Evolutionary conservation across 2,888 invertebrate genomes (phyloP), one percentile per base, ranked within the genome.

Genomic region (Drosophila aldrichi): DNA sequence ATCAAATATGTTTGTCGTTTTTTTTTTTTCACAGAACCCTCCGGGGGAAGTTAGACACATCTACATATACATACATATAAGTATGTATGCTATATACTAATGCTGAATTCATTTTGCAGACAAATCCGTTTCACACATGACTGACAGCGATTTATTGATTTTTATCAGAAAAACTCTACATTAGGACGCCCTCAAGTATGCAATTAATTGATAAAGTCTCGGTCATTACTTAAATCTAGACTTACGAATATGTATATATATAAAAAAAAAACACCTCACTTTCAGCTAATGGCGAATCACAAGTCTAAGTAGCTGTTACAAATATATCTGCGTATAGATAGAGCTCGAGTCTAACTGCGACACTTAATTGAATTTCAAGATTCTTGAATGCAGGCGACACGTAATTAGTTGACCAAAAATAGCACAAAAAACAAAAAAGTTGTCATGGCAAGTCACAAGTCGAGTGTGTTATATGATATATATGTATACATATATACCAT

Each of bases 121-220:
- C 67, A 67, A 68, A 67, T 66, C 52, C 41, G 68, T 58, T 67
- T 43, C 48, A 36, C 46, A 46, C 46, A 69, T 67, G 48, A 69
- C 41, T 41, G 58, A 29, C 29, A 46, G 52, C 29, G 58, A 43
- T 48, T 54, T 46, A 69, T 69, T 67, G 58, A 74, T 73, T 72
- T 49, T 51, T 10, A 25, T 43, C 14, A 14, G 20, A 52, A 20
- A n/a, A 40, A 25, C 1, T 1, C 22, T 75, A 58, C 46, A 70
- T 51, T 32, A 46, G 32, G 64, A 64, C 79, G 79, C 79, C 74
- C 20, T 38, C 38, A 63, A 65, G 76, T 61, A 75, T 68, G 79
- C 79, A 79, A 71, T 82, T 82, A 75, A 79, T 79, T 81, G 60
- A 38, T 16, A 55, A 41, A 41, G 14, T 14, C 41, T 8, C 8